Base-by-base conservation (phyloP, 1,140 invertebrate species). In the Drosophila biarmipes region DNA sequence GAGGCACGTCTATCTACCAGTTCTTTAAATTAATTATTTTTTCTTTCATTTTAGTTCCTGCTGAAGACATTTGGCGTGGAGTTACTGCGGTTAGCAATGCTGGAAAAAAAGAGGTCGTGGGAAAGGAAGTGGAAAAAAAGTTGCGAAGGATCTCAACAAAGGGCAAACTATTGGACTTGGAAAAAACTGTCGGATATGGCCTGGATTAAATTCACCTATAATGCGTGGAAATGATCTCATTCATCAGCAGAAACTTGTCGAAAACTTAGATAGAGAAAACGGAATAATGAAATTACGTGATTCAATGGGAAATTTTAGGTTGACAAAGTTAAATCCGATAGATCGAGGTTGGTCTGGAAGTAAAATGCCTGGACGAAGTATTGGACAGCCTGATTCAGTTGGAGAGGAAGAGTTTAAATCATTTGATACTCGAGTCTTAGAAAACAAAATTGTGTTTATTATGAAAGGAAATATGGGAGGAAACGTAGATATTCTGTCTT, bases 61-160 rank as follows among this genome's bases (percentile, higher is more conserved):
- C 96, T 17, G 94, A 96, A 17, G 93, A 96, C 49, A 92, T 99
- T 79, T 99, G 99, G 98, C 98, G 98, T 92, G 97, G 97, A 40
- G 96, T 98, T 1, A 97, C 96, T 5, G 96, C 96, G 82, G 98
- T 99, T 1, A 99, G 98, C 94, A 99, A 98, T 95, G 96, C 98
- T 75, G 98, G 99, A 96, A 94, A 80, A 98, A 98, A 91, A 95
- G 98, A 93, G 99, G 99, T 62, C 95, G 99, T 93, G 98, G 95
- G n/a, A 98, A 95, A 93, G 96, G 96, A 54, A 92, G 94, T 27
- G 95, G 96, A 11, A 95, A 94, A 66, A 96, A 94, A 85, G 92
- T 94, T 17, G 94, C 94, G 12, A 96, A 96, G 90, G 95, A 99
- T 94, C 94, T 99, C 29, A 99, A 99, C 91, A 94, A 92, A 78